Evolutionary conservation across 2,113 vertebrate species (phyloP).

Genomic region (Crotalus tigris): DNA sequence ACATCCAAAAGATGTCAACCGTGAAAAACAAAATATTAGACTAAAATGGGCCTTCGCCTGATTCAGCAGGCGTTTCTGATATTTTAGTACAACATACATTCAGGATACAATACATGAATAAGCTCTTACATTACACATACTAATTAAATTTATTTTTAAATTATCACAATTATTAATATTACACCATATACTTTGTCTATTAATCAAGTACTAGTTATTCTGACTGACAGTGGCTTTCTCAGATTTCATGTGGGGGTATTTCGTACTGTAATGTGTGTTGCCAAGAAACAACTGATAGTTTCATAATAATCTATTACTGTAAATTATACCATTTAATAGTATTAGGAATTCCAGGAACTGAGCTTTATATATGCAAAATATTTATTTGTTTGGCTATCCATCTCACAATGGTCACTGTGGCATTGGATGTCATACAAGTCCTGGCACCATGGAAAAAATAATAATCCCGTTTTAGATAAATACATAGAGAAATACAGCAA

Average conservation of each 20-base stretch:
- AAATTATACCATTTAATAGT: neutral
- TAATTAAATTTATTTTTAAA: neutral
- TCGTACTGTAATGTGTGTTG: neutral
- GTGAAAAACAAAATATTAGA: neutral
- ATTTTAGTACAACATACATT: neutral
- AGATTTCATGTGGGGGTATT: neutral
- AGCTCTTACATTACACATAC: neutral
- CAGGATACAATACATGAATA: neutral
- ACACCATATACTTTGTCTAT: neutral
- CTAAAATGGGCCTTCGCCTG: neutral
- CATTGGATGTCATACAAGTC: neutral
- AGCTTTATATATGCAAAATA: neutral
- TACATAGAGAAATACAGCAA: neutral
- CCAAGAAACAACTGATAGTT: neutral
- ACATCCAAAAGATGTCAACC: neutral
- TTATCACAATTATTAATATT: neutral
- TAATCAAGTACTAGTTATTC: neutral
- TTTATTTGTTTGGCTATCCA: neutral
- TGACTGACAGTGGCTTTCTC: neutral
- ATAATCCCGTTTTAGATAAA: neutral
- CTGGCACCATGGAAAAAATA: neutral
- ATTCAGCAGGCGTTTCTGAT: neutral
- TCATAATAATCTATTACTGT: neutral
- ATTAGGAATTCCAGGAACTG: neutral
- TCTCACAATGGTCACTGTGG: neutral